phyloP scores from a whole-genome alignment of 2,888 invertebrate genomes.

The Amblyjoppa proteus region DNA sequence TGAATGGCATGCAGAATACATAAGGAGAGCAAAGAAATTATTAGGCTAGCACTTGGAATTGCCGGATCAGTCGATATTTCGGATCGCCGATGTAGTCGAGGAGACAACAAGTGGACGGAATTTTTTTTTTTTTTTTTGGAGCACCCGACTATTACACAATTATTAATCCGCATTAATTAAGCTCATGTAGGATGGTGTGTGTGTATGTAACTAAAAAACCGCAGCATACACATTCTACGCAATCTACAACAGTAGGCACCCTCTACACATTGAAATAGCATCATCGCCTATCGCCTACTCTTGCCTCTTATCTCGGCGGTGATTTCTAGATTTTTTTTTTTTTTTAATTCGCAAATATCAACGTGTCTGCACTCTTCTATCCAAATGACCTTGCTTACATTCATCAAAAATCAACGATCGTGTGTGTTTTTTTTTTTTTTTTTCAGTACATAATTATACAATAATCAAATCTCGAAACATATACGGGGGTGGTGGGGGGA shows the following conservation, averaged over 20 bases:
- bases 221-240: slow-evolving; percentile 45
- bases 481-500: slow-evolving; percentile 23
- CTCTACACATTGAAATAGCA: slow-evolving; percentile 68
- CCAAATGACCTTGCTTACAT: slow-evolving; percentile 46
- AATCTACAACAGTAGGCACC: slow-evolving; percentile 69
- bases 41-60: slow-evolving; percentile 37
- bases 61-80: slow-evolving; percentile 22
- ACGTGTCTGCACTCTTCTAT: slow-evolving; percentile 72
- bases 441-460: slow-evolving; percentile 44
- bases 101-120: background rate
- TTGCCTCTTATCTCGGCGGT: slow-evolving; percentile 59
- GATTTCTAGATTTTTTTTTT: slow-evolving; percentile 28
- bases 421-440: slow-evolving; percentile 21
- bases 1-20: slow-evolving; percentile 49
- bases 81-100: slow-evolving; percentile 2
- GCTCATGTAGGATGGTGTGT: slow-evolving; percentile 57
- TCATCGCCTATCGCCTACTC: slow-evolving; percentile 66
- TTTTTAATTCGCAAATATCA: slow-evolving; percentile 44
- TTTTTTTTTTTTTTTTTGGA: slow-evolving; percentile 15
- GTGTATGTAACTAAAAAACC: slow-evolving; percentile 49
- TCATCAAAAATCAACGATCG: slow-evolving; percentile 46
- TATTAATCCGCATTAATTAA: slow-evolving; percentile 42
- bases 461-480: slow-evolving; percentile 44
- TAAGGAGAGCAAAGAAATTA: slow-evolving; percentile 20
- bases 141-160: slow-evolving; percentile 9